These are phyloP conservation scores for Leptothorax acervorum DNA, from an alignment of 2,888 invertebrate species.

Conservation along the genomic window DNA sequence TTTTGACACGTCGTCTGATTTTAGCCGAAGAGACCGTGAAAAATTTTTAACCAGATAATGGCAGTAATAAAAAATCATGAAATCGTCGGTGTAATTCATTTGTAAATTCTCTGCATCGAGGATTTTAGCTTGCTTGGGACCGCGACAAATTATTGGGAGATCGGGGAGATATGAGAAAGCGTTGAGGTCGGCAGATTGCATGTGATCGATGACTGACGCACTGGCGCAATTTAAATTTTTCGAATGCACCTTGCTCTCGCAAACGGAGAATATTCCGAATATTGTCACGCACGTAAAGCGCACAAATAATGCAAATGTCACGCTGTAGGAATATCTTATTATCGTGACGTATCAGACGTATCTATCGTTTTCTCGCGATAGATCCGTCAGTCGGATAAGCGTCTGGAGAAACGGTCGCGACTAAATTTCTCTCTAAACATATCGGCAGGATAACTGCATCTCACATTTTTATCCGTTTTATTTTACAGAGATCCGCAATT, in stretches of 20 bases:
- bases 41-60: background rate
- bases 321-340: conserved; percentile 40
- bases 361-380: conserved; percentile 38
- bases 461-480: background rate
- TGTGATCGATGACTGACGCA: conserved; percentile 7
- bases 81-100: background rate
- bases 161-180: background rate
- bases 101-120: background rate
- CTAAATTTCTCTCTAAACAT: conserved; percentile 47
- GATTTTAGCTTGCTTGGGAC: background rate
- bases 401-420: background rate
- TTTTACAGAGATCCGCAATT: too few species aligned
- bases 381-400: conserved; percentile 6
- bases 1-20: background rate
- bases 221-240: conserved; percentile 21
- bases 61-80: background rate
- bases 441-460: background rate
- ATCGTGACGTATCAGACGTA: conserved; percentile 35
- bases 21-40: background rate
- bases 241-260: background rate
- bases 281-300: background rate
- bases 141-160: conserved; percentile 25
- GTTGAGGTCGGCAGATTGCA: conserved; percentile 34
- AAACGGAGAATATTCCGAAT: background rate
- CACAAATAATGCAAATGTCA: background rate